These are phyloP conservation scores for Lagopus leucura DNA, from an alignment of 2,113 vertebrate genomes.

Conservation along the genomic window DNA sequence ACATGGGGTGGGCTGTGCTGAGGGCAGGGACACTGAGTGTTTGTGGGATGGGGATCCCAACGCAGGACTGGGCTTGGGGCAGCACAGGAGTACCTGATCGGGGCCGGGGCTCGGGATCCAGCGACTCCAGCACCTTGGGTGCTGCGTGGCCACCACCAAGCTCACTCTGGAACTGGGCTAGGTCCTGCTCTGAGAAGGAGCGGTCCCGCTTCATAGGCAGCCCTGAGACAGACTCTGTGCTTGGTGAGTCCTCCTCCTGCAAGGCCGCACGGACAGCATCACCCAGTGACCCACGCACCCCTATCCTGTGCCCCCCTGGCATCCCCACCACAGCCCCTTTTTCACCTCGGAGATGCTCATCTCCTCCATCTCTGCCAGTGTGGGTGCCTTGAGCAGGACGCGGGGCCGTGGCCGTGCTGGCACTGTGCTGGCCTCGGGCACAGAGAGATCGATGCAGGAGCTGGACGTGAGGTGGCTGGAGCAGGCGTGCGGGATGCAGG, in stretches of 20 bases:
- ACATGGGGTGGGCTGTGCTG: neutral
- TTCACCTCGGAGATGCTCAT: slow-evolving; percentile 92
- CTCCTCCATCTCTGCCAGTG: slow-evolving; percentile 96
- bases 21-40: neutral
- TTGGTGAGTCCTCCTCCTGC: slow-evolving; percentile 93
- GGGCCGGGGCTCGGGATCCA: slow-evolving; percentile 72
- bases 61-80: neutral
- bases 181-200: slow-evolving; percentile 94
- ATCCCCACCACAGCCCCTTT: neutral
- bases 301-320: fast-evolving
- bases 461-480: slow-evolving; percentile 82
- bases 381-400: slow-evolving; percentile 92
- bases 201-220: slow-evolving; percentile 88
- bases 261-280: fast-evolving
- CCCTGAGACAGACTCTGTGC: slow-evolving; percentile 70
- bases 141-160: slow-evolving; percentile 59
- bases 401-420: slow-evolving; percentile 74
- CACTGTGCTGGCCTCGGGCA: slow-evolving; percentile 24
- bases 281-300: neutral
- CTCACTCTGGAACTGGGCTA: slow-evolving; percentile 84
- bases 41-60: fast-evolving
- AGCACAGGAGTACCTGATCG: slow-evolving; percentile 74
- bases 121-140: neutral
- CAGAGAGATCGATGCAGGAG: slow-evolving; percentile 91
- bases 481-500: slow-evolving; percentile 87